Evolutionary conservation across 2,888 invertebrate species (phyloP), one percentile per base, ranked within the genome.

Genomic region (Apodemia duryi): DNA sequence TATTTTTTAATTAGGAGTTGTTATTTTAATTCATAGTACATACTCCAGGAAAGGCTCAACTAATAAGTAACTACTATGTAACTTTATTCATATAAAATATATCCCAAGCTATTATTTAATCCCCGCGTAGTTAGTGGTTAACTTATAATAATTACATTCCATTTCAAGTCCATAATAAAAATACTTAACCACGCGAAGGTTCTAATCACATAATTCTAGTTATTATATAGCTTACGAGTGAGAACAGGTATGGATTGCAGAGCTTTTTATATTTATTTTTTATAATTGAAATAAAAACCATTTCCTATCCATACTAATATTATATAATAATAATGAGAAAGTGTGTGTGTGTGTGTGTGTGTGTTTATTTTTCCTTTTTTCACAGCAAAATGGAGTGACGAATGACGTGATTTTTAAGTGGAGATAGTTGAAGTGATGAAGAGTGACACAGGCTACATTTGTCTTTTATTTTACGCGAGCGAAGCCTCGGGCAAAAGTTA

Each of bases 191-290:
- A 60, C 60, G 74, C 71, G 67, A 62, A 75, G 70, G 67, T 74
- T 77, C 79, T 85, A 84, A 86, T 84, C 79, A 83, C 75, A 79
- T 87, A 86, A 88, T 86, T 76, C 79, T 74, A 80, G 83, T 86
- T 79, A 85, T 86, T 85, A 85, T 76, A 77, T 72, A 70, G 72
- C 75, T 51, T 51, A 51, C 76, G 80, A 86, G 83, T 84, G 81
- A 82, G 81, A 69, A 76, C 86, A 82, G 85, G 69, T 65, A 51
- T 68, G 83, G 46, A 83, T 68, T 83, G 28, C 2, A 61, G 6
- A 38, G 5, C 11, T 11, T 43, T 11, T 43, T 43, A 38, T 28
- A 29, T 43, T 7, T n/a, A 29, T 49, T n/a, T 52, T 46, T 32
- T 21, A 21, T 28, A 3, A 52, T 13, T 52, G 7, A 52, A 52